phyloP scores from a whole-genome alignment of 2,113 vertebrate species.

The Morone chrysops region DNA sequence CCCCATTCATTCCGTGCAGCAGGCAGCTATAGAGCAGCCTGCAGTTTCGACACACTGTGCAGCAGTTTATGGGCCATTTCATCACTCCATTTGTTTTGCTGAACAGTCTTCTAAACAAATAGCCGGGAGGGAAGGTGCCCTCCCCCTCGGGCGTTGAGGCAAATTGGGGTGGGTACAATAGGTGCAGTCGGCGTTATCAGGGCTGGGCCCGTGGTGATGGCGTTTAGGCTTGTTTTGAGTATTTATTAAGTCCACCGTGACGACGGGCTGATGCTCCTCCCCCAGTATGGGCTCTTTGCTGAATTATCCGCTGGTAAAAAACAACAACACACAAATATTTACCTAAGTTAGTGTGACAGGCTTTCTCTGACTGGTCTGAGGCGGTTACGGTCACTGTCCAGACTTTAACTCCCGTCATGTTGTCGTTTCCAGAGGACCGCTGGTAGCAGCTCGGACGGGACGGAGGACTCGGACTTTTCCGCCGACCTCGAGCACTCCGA shows the following conservation, averaged over 20 bases:
- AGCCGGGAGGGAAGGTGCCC: background rate
- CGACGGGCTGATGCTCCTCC: slow-evolving; percentile 26
- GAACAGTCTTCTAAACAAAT: background rate
- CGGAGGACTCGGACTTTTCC: slow-evolving; percentile 98
- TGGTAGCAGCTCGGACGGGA: slow-evolving; percentile 97
- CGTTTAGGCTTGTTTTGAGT: background rate
- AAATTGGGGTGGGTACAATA: background rate
- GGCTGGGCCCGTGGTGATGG: background rate
- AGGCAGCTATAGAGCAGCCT: background rate
- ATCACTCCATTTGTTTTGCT: background rate
- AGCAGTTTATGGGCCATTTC: background rate
- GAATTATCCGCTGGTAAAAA: slow-evolving; percentile 70
- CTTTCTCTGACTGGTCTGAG: background rate
- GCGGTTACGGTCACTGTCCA: background rate
- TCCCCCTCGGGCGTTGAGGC: background rate
- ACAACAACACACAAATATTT: background rate
- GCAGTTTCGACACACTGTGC: background rate
- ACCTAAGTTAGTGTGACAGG: background rate
- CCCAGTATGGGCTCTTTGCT: slow-evolving; percentile 69
- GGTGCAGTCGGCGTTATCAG: too few species aligned
- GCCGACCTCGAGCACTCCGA: slow-evolving; percentile 94
- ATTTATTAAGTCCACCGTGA: slow-evolving; percentile 28
- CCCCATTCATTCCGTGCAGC: slow-evolving; percentile 10
- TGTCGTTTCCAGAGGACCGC: slow-evolving; percentile 87
- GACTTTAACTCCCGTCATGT: too few species aligned